Conservation (phyloP, 2,113 vertebrate species). For the Antennarius striatus region DNA sequence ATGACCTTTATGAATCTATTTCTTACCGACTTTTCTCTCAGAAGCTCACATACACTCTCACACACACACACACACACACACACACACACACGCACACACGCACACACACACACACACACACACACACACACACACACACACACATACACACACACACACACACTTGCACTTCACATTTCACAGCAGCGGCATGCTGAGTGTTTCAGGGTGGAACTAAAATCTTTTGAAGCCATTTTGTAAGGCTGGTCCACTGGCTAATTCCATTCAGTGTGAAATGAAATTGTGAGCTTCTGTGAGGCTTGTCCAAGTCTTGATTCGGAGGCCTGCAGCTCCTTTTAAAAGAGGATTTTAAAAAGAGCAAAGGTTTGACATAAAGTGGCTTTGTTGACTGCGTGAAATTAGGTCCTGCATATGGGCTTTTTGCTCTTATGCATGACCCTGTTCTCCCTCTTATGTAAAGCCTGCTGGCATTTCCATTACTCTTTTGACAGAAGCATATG, state of each 20-base stretch:
- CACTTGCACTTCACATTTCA: slow-evolving; percentile 36
- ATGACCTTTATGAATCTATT: slow-evolving; percentile 63
- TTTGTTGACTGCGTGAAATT: slow-evolving; percentile 78
- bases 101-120: slow-evolving; percentile 13
- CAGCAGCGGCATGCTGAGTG: slow-evolving; percentile 35
- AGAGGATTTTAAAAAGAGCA: slow-evolving; percentile 69
- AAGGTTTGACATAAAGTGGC: slow-evolving; percentile 70
- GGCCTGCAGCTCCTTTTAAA: slow-evolving; percentile 63
- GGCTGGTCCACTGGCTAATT: slow-evolving; percentile 64
- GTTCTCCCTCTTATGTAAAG: slow-evolving; percentile 55
- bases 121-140: slow-evolving; percentile 17
- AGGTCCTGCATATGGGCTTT: slow-evolving; percentile 57
- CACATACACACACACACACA: slow-evolving; percentile 12
- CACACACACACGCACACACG: slow-evolving; percentile 8
- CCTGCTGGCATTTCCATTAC: slow-evolving; percentile 58
- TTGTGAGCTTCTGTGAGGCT: slow-evolving; percentile 62
- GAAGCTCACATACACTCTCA: slow-evolving; percentile 15
- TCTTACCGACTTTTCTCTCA: slow-evolving; percentile 38
- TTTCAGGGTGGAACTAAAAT: slow-evolving; percentile 66
- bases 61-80: slow-evolving; percentile 18
- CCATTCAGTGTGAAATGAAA: slow-evolving; percentile 72
- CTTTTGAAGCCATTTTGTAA: slow-evolving; percentile 65
- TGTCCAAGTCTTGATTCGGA: slow-evolving; percentile 62
- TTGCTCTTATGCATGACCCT: slow-evolving; percentile 42
- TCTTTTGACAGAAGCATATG: slow-evolving; percentile 61